Evolutionary conservation across 1,140 invertebrate genomes (phyloP).

Genomic region (Chrysoperla carnea): DNA sequence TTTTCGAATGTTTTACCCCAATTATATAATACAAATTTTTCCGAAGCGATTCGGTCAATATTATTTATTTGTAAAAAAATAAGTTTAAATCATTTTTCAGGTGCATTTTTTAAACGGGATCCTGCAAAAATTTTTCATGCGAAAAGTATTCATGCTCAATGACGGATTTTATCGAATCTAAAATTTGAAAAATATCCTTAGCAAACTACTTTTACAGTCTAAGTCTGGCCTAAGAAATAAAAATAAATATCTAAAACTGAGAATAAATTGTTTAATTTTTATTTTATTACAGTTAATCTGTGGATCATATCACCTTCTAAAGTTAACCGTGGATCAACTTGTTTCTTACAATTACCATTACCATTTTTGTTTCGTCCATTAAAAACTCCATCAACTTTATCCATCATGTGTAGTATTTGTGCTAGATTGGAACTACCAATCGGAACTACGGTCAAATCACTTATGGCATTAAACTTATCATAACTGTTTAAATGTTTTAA

Average conservation of each 20-base stretch:
- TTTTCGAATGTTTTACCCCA: no score
- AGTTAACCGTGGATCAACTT: constrained; percentile 17
- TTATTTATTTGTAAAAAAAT: no score
- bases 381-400: constrained; percentile 72
- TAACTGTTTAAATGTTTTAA: constrained; percentile 99
- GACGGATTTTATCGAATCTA: no score
- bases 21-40: no score
- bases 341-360: constrained; percentile 17
- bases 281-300: constrained; percentile 18
- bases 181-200: no score
- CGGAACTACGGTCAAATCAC: constrained; percentile 96
- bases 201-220: not conserved
- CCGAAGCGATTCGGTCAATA: no score
- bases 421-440: constrained; percentile 85
- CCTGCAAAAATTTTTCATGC: no score
- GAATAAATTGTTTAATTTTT: not conserved
- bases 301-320: constrained; percentile 25
- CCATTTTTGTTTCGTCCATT: constrained; percentile 43
- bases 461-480: constrained; percentile 94
- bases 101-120: no score
- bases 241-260: not conserved
- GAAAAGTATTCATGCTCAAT: no score
- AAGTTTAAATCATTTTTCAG: no score
- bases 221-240: not conserved
- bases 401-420: constrained; percentile 89